Evolutionary conservation across 1,140 invertebrate species (phyloP).

Genomic region (Cataglyphis hispanica): DNA sequence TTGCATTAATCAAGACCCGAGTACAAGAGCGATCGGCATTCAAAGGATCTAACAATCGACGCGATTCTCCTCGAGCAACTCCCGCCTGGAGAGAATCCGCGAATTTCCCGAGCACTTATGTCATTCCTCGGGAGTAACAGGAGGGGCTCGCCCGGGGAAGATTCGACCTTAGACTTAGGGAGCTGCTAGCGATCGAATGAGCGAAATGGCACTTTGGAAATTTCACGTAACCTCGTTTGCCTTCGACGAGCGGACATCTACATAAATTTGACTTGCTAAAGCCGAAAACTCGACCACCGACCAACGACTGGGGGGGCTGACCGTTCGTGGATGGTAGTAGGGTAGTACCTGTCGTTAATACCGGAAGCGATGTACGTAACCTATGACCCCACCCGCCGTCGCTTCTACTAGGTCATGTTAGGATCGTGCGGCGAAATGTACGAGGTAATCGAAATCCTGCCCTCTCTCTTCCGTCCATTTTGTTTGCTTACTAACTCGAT

Average conservation of each 20-base stretch:
- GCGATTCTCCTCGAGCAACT: slow-evolving; percentile 5
- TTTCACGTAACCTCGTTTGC: slow-evolving; percentile 58
- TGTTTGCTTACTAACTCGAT: slow-evolving; percentile 45
- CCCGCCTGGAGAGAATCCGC: slow-evolving; percentile 9
- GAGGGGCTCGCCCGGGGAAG: slow-evolving; percentile 9
- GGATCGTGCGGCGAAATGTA: slow-evolving; percentile 47
- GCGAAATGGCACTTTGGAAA: slow-evolving; percentile 56
- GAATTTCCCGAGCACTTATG: slow-evolving; percentile 52
- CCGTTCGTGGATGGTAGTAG: slow-evolving; percentile 3
- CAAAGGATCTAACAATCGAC: slow-evolving; percentile 54
- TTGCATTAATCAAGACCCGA: slow-evolving; percentile 42
- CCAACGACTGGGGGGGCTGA: slow-evolving; percentile 32
- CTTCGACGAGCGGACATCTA: slow-evolving; percentile 70
- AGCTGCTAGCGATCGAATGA: slow-evolving; percentile 46
- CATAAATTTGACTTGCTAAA: slow-evolving; percentile 86
- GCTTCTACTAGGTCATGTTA: slow-evolving; percentile 59
- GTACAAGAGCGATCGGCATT: slow-evolving; percentile 45
- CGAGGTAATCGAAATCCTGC: slow-evolving; percentile 35
- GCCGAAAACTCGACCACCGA: slow-evolving; percentile 74
- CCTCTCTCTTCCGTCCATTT: neutral
- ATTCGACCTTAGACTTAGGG: neutral
- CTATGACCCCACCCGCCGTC: slow-evolving; percentile 34
- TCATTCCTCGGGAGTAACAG: neutral
- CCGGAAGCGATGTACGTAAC: slow-evolving; percentile 35
- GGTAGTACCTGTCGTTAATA: slow-evolving; percentile 67